Evolutionary conservation across 1,140 invertebrate genomes (phyloP), one percentile per base, ranked within the genome.

Genomic region (Dolichoris vasculosae): DNA sequence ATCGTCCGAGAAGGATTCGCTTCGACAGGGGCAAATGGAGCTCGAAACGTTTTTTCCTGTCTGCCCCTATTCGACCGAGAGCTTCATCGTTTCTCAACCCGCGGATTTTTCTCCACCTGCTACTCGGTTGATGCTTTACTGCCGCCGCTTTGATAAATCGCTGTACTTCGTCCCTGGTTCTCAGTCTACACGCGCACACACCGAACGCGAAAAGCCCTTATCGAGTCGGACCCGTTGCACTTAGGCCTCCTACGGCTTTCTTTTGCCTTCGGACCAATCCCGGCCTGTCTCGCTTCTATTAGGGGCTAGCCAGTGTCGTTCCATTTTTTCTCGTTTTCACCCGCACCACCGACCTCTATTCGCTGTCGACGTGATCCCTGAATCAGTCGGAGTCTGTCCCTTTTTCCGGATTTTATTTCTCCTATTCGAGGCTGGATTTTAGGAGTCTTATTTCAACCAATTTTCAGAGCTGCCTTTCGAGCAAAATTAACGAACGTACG

Each of bases 61-160:
- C 26, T 63, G 51, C 67, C 77, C 69, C 1, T 67, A 59, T 78
- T 67, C 80, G 80, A 55, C 63, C 84, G 63, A 35, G 59, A 73
- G 87, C 85, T 90, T 88, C 86, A 87, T 90, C 88, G 86, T 88
- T 89, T 87, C 85, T 88, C 85, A 71, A n/a, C 82, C 87, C 88
- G 87, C 87, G 87, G 82, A 89, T 89, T 89, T 86, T 71, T 89
- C 88, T 88, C 89, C 88, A 89, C 90, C 89, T 91, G 89, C 89
- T 90, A 89, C 89, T 86, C 87, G 85, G 83, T 86, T 88, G 88
- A n/a, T n/a, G n/a, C n/a, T n/a, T n/a, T n/a, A n/a, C n/a, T 75
- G 87, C 87, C 85, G 87, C 3, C 73, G 87, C 84, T 82, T 88
- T 92, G 91, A 92, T 92, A 91, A 91, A 92, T 92, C 90, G 89